Base-by-base conservation (phyloP, 2,797 vertebrate species). In the Aulostomus chinensis region DNA sequence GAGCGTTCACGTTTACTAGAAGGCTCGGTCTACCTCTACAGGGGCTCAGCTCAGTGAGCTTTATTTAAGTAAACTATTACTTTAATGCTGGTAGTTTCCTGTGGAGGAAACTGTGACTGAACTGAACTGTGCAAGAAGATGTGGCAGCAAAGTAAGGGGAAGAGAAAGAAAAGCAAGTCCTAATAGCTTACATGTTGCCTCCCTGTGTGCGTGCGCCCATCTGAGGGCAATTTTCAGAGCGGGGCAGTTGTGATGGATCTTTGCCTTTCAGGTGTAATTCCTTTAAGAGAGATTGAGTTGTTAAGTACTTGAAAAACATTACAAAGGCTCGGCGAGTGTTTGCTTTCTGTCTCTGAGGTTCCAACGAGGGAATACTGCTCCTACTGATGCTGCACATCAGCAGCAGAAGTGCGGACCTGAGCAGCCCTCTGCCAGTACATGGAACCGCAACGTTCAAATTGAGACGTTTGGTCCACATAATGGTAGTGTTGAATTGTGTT, bases 211-310 rank as follows among this genome's bases (percentile, higher is more conserved):
- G 49, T 63, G 18, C 84, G 75, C 80, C 89, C 91, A 91, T 92
- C 88, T 92, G 92, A 92, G 69, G 89, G 88, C 84, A 90, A 89
- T 93, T 92, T 88, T 63, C 78, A 59, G 72, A 76, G 69, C 68
- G 15, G 83, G 73, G 82, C 81, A 88, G 80, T 78, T 72, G 76
- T 82, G 88, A 88, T 90, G 80, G 81, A 87, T 92, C 86, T 77
- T 74, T 89, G 85, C 84, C 80, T 85, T 73, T 93, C 91, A 91
- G 91, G 87, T 92, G 58, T 89, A 91, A 93, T 92, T 92, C 91
- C 88, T 86, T 86, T 84, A 90, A 90, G 87, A 89, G 80, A 86
- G 90, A 91, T 86, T 81, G 91, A 91, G 83, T 16, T 16, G 89
- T 86, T 88, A 91, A 88, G 85, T 82, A 86, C 83, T 89, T 80